A percentile compares a stretch with the other conserved stretches of the same genome.
Evolutionary conservation across 2,888 invertebrate species (phyloP).

Genomic region (Microchrysa polita): DNA sequence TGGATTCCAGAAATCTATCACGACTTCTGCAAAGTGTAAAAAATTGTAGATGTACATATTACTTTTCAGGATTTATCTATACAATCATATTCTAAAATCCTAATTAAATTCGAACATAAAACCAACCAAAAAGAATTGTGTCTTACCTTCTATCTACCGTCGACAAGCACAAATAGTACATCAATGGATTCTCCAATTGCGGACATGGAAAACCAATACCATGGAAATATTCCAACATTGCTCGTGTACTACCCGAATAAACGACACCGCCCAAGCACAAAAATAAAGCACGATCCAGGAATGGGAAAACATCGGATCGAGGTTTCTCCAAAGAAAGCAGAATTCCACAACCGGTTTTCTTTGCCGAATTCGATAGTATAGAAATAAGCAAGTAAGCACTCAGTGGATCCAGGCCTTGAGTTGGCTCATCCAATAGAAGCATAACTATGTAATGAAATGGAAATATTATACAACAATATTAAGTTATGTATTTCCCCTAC

Average conservation of each 20-base stretch:
- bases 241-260: slow-evolving; percentile 89
- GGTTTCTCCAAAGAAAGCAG: slow-evolving; percentile 94
- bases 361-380: slow-evolving; percentile 88
- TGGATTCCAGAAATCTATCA: slow-evolving; percentile 92
- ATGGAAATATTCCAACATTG: slow-evolving; percentile 94
- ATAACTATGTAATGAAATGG: slow-evolving; percentile 70
- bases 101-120: too few species aligned
- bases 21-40: slow-evolving; percentile 69
- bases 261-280: slow-evolving; percentile 92
- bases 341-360: slow-evolving; percentile 90
- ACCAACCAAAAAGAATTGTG: background rate
- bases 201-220: slow-evolving; percentile 97
- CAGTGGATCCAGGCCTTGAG: slow-evolving; percentile 92
- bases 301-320: slow-evolving; percentile 93
- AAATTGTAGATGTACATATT: too few species aligned
- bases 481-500: slow-evolving; percentile 64
- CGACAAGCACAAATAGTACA: slow-evolving; percentile 84
- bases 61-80: background rate
- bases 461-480: slow-evolving; percentile 4
- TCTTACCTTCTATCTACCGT: slow-evolving; percentile 68
- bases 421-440: slow-evolving; percentile 91
- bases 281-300: slow-evolving; percentile 89
- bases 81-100: too few species aligned
- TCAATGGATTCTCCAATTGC: slow-evolving; percentile 95
- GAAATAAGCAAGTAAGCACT: slow-evolving; percentile 95